Evolutionary conservation across 37 sponge, comb jelly and placozoan genomes (phyloP), one percentile per base, ranked within the genome.

Genomic region (Halisarca cf. caerulea): DNA sequence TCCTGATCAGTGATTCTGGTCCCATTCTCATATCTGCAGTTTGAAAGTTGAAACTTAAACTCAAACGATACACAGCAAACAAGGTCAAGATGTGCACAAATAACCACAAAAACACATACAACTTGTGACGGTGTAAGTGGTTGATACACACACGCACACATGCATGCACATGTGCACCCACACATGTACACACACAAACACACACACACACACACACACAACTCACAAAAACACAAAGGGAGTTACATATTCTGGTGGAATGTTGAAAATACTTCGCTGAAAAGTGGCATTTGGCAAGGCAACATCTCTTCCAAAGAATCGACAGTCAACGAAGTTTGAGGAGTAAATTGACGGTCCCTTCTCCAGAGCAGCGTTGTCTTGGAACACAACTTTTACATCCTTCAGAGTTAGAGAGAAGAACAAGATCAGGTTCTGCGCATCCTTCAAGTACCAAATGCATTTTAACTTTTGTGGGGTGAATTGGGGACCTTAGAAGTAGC

Each of bases 111-210:
- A n/a, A n/a, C n/a, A n/a, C n/a, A n/a, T n/a, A n/a, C n/a, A n/a
- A n/a, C n/a, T n/a, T n/a, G n/a, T n/a, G n/a, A n/a, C n/a, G n/a
- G n/a, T n/a, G n/a, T n/a, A n/a, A n/a, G n/a, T 11, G 51, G 51
- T 47, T 14, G 9, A 47, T 47, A 47, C 51, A 11, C 11, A 47
- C 51, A 47, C 11, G 51, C 69, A 68, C 69, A 68, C 69, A 68
- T 34, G 35, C 69, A 68, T 34, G 30, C 69, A 68, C 69, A 30
- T 34, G 30, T 34, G 30, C 34, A 68, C 69, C n/a, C 69, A 68
- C 69, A 68, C 69, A 68, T 34, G 30, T 34, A 68, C 69, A 68
- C 69, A 68, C 69, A 68, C 69, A 68, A 28, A 68, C 69, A 68
- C 45, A 74, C 45, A 74, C 77, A 74, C 45, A 37, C 45, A 74